Evolutionary conservation across 2,888 invertebrate species (phyloP), one percentile per base, ranked within the genome.

Genomic region (Pocota personata): DNA sequence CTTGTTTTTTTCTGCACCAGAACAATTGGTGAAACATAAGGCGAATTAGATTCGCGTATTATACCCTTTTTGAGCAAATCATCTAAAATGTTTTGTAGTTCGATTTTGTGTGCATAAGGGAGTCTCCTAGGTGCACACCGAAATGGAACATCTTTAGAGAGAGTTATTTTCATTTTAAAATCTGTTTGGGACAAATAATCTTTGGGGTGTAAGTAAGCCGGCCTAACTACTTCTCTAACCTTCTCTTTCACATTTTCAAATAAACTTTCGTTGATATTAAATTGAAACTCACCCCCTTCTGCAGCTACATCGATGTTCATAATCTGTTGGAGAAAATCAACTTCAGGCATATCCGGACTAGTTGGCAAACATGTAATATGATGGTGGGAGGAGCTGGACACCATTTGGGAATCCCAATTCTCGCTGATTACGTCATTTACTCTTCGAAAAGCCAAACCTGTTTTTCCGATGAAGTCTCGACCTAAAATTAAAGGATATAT

Each of bases 391-490:
- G 1, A 40, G n/a, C 2, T 40, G 5, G 40, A 40, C 1, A 14
- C 40, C 40, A 62, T 27, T 14, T 27, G 27, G 16, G 14, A 62
- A 16, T 62, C 43, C 14, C 19, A 27, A 43, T 43, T 43, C 14
- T 35, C 43, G 24, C 12, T 24, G 14, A 37, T 40, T 32, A n/a
- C 35, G 5, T 21, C 10, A 62, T 43, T 21, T 16, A 43, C 46
- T 21, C 27, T 24, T 27, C 60, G 37, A 40, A 46, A 46, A 8
- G 10, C 82, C 10, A 30, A 50, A 50, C 58, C 57, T 40, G 80
- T 87, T 50, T 87, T 86, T 12, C 52, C 50, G 5, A 82, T 77
- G 19, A 87, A 58, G 1, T 87, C 86, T n/a, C 82, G 69, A 10
- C 84, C 67, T 6, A 19, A 69, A 30, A 52, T 75, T n/a, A n/a